Evolutionary conservation across 2,888 invertebrate genomes (phyloP).

Genomic region (Nudaria mundana): DNA sequence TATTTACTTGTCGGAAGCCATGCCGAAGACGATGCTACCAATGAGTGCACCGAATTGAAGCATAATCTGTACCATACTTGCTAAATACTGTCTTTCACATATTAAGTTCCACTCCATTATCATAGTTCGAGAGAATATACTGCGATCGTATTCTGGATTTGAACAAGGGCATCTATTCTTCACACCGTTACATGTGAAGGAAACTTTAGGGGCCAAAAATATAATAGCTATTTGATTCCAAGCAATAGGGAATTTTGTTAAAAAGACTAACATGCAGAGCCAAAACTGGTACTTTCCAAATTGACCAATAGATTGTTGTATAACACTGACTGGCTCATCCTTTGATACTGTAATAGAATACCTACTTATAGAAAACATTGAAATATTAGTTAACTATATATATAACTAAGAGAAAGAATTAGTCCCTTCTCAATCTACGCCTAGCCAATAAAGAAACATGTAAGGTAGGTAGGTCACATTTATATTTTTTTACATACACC

Average conservation of each 20-base stretch:
- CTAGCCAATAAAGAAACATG: too few species aligned
- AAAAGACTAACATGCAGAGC: conserved; percentile 44
- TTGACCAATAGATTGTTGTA: neutral
- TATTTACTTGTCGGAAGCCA: conserved; percentile 85
- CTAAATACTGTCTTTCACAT: conserved; percentile 81
- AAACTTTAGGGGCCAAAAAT: conserved; percentile 50
- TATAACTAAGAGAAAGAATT: neutral
- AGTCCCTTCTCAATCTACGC: too few species aligned
- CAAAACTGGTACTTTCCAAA: conserved; percentile 45
- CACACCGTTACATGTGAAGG: conserved; percentile 33
- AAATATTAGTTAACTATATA: neutral
- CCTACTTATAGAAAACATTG: neutral
- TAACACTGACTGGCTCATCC: neutral
- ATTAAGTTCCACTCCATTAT: conserved; percentile 86
- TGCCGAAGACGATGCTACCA: conserved; percentile 87
- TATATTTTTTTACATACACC: too few species aligned
- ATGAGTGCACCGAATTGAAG: conserved; percentile 88
- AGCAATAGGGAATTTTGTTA: conserved; percentile 54
- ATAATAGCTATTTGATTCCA: conserved; percentile 60
- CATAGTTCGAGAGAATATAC: conserved; percentile 84
- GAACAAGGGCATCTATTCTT: conserved; percentile 35
- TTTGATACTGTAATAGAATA: too few species aligned
- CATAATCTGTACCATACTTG: conserved; percentile 85
- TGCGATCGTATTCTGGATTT: conserved; percentile 78
- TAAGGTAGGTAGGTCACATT: too few species aligned